These are phyloP conservation scores for Euzophera pinguis DNA, from an alignment of 2,888 invertebrate species.

Conservation along the genomic window DNA sequence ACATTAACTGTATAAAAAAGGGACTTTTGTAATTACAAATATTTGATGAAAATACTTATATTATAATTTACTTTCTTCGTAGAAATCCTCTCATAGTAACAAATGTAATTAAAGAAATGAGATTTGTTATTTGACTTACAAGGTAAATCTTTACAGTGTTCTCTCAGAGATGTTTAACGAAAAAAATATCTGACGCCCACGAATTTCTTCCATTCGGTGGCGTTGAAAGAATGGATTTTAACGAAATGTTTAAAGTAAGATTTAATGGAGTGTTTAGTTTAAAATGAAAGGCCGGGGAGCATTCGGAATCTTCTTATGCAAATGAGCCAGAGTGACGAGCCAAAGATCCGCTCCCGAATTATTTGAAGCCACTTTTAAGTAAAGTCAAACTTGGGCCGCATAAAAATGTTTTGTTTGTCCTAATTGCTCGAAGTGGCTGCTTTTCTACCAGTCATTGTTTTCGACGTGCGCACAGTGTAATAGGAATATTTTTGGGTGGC, in stretches of 20 bases:
- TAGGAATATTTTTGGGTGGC: slow-evolving; percentile 65
- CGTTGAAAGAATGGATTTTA: slow-evolving; percentile 13
- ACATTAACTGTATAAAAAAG: too few species aligned
- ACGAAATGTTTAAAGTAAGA: slow-evolving; percentile 7
- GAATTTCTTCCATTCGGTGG: not conserved
- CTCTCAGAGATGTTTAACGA: not conserved
- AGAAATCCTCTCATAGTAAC: too few species aligned
- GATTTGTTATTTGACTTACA: not conserved
- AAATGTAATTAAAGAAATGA: not conserved
- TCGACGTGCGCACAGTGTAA: slow-evolving; percentile 61
- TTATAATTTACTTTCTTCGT: too few species aligned
- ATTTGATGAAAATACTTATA: too few species aligned
- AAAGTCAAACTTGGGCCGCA: slow-evolving; percentile 42
- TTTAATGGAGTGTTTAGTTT: slow-evolving; percentile 22
- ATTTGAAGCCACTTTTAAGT: too few species aligned
- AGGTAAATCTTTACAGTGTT: not conserved
- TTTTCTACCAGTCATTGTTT: slow-evolving; percentile 75
- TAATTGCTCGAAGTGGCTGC: slow-evolving; percentile 76
- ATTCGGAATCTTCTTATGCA: slow-evolving; percentile 49
- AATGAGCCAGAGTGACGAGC: slow-evolving; percentile 48
- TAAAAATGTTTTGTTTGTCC: slow-evolving; percentile 77
- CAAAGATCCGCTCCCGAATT: slow-evolving; percentile 29
- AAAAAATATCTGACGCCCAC: not conserved
- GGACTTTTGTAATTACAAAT: too few species aligned
- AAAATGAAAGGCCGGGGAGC: slow-evolving; percentile 27